Evolutionary conservation across 2,113 vertebrate species (phyloP).

Genomic region (Cochlearius cochlearius): DNA sequence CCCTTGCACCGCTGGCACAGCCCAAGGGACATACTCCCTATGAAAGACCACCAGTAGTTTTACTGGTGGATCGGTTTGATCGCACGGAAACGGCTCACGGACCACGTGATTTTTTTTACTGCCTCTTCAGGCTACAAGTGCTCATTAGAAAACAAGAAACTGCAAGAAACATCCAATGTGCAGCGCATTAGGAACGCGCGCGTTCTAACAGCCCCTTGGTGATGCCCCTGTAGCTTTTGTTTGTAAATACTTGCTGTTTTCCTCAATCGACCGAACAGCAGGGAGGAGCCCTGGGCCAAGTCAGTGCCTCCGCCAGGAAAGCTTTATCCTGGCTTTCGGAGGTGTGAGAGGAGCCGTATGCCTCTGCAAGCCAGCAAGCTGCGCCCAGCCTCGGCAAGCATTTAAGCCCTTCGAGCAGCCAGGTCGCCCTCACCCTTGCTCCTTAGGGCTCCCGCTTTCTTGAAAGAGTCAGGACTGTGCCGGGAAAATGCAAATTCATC

Average conservation of each 20-base stretch:
- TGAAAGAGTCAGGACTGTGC: not conserved
- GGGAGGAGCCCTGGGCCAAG: not conserved
- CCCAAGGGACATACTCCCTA: accelerated
- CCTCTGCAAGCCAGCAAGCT: not conserved
- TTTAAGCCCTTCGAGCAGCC: accelerated
- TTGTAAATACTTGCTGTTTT: not conserved
- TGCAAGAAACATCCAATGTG: not conserved
- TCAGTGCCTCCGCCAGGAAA: not conserved
- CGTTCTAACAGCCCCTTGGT: not conserved
- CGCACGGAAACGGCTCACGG: not conserved
- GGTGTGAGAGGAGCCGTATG: not conserved
- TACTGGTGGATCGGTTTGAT: not conserved
- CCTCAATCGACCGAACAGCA: not conserved
- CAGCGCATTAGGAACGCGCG: not conserved
- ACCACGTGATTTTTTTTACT: not conserved
- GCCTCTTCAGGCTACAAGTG: not conserved
- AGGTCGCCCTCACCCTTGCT: not conserved
- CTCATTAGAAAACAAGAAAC: not conserved
- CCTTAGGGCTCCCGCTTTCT: not conserved
- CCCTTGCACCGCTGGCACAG: not conserved
- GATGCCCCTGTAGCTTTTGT: not conserved
- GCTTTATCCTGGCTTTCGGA: not conserved
- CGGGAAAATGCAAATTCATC: not conserved
- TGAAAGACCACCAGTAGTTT: not conserved
- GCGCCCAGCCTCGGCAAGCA: not conserved